These are phyloP conservation scores for Zaprionus camerounensis DNA, from an alignment of 1,140 invertebrate species.

Conservation along the genomic window DNA sequence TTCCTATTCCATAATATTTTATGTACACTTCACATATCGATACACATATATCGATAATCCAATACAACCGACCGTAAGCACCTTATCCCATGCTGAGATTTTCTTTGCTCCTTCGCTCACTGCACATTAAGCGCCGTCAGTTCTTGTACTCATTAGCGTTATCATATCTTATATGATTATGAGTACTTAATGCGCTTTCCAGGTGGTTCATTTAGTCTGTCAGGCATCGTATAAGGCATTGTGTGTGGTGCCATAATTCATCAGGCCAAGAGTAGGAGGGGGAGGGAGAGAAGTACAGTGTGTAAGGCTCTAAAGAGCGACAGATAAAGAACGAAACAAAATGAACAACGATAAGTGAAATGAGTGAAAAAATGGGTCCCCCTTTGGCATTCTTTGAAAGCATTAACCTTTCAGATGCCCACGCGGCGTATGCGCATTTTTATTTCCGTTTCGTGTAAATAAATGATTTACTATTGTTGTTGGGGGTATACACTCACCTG, in stretches of 20 bases:
- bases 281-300: not conserved
- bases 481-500: not conserved
- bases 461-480: constrained; percentile 1
- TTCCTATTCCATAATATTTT: too few species aligned
- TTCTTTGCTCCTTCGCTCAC: too few species aligned
- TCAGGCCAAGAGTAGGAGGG: not conserved
- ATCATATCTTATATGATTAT: not conserved
- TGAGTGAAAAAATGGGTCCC: not conserved
- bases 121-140: not conserved
- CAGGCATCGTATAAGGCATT: not conserved
- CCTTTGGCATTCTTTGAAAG: constrained; percentile 11
- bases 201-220: constrained; percentile 8
- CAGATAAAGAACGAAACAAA: constrained; percentile 17
- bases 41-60: too few species aligned
- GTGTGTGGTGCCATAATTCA: constrained; percentile 29
- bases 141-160: not conserved
- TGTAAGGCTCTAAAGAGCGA: not conserved
- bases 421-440: constrained; percentile 41
- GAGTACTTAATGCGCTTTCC: constrained; percentile 13
- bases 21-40: too few species aligned
- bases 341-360: constrained; percentile 10
- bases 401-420: not conserved
- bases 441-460: constrained; percentile 30
- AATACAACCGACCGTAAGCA: too few species aligned
- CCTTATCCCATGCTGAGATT: too few species aligned